These are phyloP conservation scores for Periparus ater DNA, from an alignment of 2,797 vertebrate genomes.

Conservation along the genomic window DNA sequence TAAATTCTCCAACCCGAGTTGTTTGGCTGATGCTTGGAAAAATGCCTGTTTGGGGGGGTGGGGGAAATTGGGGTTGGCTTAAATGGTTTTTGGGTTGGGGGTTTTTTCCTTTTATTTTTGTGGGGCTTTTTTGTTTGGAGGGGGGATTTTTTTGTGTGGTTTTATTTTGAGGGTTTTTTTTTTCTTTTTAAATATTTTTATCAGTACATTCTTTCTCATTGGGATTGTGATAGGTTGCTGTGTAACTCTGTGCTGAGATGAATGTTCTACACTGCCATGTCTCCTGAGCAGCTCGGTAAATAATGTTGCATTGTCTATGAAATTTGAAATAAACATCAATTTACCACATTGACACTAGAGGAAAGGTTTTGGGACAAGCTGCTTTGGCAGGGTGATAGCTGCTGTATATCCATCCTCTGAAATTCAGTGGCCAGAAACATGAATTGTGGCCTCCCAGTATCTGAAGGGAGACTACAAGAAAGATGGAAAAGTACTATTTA, in stretches of 20 bases:
- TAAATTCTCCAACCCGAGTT: conserved; percentile 32
- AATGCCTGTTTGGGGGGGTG: not conserved
- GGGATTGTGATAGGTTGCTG: not conserved
- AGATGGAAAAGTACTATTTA: not conserved
- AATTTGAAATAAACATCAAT: not conserved
- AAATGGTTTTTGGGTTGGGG: accelerated
- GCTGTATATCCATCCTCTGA: not conserved
- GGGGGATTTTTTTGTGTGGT: not conserved
- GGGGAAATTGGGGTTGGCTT: not conserved
- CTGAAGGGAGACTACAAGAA: not conserved
- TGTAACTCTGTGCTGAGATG: not conserved
- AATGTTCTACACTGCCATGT: not conserved
- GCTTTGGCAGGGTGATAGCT: not conserved
- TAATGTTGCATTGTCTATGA: not conserved
- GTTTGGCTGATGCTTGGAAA: not conserved
- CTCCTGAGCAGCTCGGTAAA: not conserved
- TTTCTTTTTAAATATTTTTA: not conserved
- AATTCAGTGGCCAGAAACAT: not conserved
- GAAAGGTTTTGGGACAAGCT: not conserved
- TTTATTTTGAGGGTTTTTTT: not conserved
- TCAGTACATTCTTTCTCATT: not conserved
- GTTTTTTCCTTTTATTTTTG: not conserved
- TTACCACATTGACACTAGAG: not conserved
- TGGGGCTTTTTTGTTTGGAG: not conserved
- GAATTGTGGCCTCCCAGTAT: not conserved